phyloP scores from a whole-genome alignment of 53 echinoderm and acorn worm genomes.

The Echinarachnius parma region DNA sequence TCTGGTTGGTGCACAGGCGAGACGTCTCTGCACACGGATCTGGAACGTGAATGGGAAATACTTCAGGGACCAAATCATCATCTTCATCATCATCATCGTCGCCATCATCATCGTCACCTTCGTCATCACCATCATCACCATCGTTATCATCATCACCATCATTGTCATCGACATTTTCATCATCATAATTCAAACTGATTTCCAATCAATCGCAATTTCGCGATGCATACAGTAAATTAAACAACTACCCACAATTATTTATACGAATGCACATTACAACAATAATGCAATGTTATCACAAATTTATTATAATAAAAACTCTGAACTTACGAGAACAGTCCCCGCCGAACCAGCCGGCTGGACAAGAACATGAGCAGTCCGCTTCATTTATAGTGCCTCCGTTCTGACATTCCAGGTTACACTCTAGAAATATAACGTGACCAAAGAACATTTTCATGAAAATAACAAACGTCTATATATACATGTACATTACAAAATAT shows the following conservation, averaged over 20 bases:
- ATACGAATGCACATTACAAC: too few species aligned
- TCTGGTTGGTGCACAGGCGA: constrained; percentile 26
- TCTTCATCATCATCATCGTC: too few species aligned
- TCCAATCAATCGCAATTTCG: too few species aligned
- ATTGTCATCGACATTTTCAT: too few species aligned
- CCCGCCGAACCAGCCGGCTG: constrained; percentile 7
- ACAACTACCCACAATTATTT: too few species aligned
- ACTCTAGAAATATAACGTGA: not conserved
- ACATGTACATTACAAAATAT: not conserved
- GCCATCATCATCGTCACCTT: too few species aligned
- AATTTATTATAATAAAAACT: not conserved
- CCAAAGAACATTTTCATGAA: not conserved
- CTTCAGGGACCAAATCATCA: too few species aligned
- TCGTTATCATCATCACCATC: too few species aligned
- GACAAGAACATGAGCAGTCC: constrained; percentile 13
- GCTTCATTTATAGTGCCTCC: not conserved
- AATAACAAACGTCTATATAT: not conserved
- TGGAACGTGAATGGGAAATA: not conserved
- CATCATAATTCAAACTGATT: too few species aligned
- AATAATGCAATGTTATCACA: not conserved
- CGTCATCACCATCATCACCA: too few species aligned
- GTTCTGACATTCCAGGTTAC: constrained; percentile 14
- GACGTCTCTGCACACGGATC: constrained; percentile 23
- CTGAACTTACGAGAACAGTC: constrained; percentile 19
- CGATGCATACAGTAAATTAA: too few species aligned